Evolutionary conservation across 2,888 invertebrate genomes (phyloP), one percentile per base, ranked within the genome.

Genomic region (Pachymerium ferrugineum): DNA sequence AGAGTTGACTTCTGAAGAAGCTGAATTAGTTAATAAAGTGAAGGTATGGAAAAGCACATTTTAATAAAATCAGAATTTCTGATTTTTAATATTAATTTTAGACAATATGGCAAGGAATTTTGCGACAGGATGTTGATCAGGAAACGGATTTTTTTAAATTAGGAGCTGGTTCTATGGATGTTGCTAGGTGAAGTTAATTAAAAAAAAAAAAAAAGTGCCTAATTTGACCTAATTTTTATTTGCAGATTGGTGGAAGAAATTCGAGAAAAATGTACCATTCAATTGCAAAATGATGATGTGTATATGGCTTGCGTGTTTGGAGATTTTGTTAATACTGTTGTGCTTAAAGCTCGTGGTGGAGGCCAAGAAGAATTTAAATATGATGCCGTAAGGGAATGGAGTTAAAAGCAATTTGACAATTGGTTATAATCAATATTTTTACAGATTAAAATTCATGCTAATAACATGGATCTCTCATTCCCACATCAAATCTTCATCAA

Each of bases 101-200:
- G 78, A 83, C 84, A 12, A 88, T 95, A 72, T 97, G 97, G 97
- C 87, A 88, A 76, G 88, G 90, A 0, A 97, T 97, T 78, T 85
- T 97, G 0, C 90, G 90, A 78, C 85, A 87, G 0, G 88, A 90
- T 1, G 86, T 91, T 5, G 88, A 90, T 10, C 87, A 89, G 8
- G 88, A 89, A 1, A 93, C 94, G 0, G 96, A 97, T 81, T 97
- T 98, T 85, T 97, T 98, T 83, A 88, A 88, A 0, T 88, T 88
- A n/a, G 97, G 97, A 12, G 97, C 94, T n/a, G 94, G 94, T 0
- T 97, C 97, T 6, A 97, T 98, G 94, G 97, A 98, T 82, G 96
- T 97, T 1, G 95, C 97, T 0, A 85, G 88, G 85, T 86, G 77
- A 74, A 74, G 62, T 30, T 68, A 38, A 67, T 29, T 30, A 25